Evolutionary conservation across 2,113 vertebrate species (phyloP).

Genomic region (Callithrix jacchus): DNA sequence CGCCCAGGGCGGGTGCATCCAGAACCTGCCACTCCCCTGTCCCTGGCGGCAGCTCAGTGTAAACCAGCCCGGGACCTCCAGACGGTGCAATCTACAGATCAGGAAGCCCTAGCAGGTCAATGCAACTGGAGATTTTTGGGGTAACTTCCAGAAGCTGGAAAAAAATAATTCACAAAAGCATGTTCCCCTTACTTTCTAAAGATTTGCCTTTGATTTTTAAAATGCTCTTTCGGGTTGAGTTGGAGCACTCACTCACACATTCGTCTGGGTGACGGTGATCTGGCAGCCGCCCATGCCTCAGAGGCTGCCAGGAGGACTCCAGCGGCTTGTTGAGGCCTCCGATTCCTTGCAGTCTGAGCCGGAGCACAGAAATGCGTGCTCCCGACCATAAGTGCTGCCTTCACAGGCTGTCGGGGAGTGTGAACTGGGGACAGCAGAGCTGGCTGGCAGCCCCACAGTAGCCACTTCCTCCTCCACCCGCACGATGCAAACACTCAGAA

Average conservation of each 20-base stretch:
- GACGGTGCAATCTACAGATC: background rate
- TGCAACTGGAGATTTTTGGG: background rate
- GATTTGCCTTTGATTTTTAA: constrained; percentile 38
- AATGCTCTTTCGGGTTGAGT: constrained; percentile 51
- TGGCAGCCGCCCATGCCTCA: constrained; percentile 71
- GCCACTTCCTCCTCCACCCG: constrained; percentile 70
- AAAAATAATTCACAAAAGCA: constrained; percentile 38
- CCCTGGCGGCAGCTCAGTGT: too few species aligned
- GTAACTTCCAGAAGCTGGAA: constrained; percentile 12
- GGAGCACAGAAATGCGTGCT: constrained; percentile 56
- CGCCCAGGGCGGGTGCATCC: background rate
- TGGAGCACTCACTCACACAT: constrained; percentile 70
- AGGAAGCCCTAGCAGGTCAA: background rate
- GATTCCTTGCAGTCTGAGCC: constrained; percentile 70
- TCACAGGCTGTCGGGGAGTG: constrained; percentile 72
- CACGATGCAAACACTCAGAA: constrained; percentile 14
- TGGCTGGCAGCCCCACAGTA: constrained; percentile 50
- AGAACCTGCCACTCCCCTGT: background rate
- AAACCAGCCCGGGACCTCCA: background rate
- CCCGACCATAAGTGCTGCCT: constrained; percentile 76
- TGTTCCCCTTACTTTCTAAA: constrained; percentile 27
- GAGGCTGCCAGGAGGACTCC: constrained; percentile 76
- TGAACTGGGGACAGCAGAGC: constrained; percentile 69
- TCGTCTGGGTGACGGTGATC: constrained; percentile 62
- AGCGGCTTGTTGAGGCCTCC: constrained; percentile 63